Base-by-base conservation (phyloP, 53 echinoderm and acorn worm genomes). In the Stichopus horrens region DNA sequence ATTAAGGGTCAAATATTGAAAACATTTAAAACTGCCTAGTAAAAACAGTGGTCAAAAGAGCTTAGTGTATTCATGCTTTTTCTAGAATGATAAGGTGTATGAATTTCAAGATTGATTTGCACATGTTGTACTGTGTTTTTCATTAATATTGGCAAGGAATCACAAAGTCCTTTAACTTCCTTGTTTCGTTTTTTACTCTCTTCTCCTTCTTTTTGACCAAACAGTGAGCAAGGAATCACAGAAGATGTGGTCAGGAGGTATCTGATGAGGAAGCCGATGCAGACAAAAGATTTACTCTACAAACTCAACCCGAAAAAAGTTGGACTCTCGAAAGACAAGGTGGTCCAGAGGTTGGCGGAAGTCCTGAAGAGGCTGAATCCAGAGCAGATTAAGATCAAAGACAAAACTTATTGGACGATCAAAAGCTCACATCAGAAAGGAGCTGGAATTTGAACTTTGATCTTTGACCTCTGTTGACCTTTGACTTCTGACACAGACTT, bases 191-290 rank as follows among this genome's bases (percentile, higher is more conserved):
- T 7, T 71, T 19, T 6, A 2, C 71, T 20, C 71, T 18, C 18
- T 20, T 18, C 71, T 18, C 18, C 18, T 16, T 7, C 18, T 88
- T 16, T 16, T 83, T 73, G 20, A 57, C 21, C 55, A 67, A 22
- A 37, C 87, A 95, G 95, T 68, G 95, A 95, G 76, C 79, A 84
- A 74, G 93, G 95, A 16, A 73, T 98, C 73, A 98, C 98, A 9
- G 98, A 98, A 77, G 98, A 98, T 18, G 89, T 96, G 51, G 94
- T 98, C 7, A 90, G 92, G 53, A 86, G 98, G 16, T 98, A 98
- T 83, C 83, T 98, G 52, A 93, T 95, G 94, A 74, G 95, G 58
- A 95, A 96, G 87, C 98, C 98, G 5, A 98, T 98, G 98, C 96
- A 95, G 54, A 98, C 98, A 77, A 98, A 96, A 58, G 98, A 98